Percentiles rank a stretch among this genome's conserved stretches.
Conservation (phyloP, 2,888 invertebrate species). For the Papilio demoleus region DNA sequence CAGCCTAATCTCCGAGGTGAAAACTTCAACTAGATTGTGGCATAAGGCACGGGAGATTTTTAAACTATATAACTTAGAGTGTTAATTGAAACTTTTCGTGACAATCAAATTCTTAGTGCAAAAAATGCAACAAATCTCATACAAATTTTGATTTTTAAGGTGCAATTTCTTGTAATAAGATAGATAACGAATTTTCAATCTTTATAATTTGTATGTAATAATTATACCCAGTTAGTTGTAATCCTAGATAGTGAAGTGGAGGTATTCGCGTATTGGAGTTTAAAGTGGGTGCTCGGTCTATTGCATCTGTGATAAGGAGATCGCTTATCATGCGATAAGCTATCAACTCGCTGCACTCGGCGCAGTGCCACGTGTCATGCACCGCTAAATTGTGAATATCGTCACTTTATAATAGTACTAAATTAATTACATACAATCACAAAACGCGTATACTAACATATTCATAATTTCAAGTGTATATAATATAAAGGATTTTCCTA, state of each 20-base stretch:
- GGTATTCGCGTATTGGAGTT: slow-evolving; percentile 31
- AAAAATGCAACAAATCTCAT: too few species aligned
- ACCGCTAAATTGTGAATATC: neutral
- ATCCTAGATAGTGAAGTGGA: slow-evolving; percentile 35
- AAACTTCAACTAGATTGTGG: too few species aligned
- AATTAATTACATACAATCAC: neutral
- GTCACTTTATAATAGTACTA: neutral
- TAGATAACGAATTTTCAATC: neutral
- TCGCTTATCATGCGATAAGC: slow-evolving; percentile 71
- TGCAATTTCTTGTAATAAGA: neutral
- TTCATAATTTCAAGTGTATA: too few species aligned
- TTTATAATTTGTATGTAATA: neutral
- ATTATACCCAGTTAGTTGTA: slow-evolving; percentile 10
- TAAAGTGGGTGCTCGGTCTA: slow-evolving; percentile 56
- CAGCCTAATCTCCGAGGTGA: too few species aligned
- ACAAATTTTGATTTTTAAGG: too few species aligned
- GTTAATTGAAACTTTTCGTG: too few species aligned
- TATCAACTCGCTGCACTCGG: slow-evolving; percentile 55
- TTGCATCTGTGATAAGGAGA: slow-evolving; percentile 67
- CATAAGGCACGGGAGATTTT: too few species aligned
- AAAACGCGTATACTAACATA: too few species aligned
- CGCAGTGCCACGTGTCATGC: slow-evolving; percentile 25
- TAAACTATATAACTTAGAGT: too few species aligned
- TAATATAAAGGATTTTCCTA: too few species aligned
- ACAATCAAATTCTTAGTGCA: too few species aligned